Evolutionary conservation across 2,113 vertebrate species (phyloP).

Genomic region (Centropus bengalensis): DNA sequence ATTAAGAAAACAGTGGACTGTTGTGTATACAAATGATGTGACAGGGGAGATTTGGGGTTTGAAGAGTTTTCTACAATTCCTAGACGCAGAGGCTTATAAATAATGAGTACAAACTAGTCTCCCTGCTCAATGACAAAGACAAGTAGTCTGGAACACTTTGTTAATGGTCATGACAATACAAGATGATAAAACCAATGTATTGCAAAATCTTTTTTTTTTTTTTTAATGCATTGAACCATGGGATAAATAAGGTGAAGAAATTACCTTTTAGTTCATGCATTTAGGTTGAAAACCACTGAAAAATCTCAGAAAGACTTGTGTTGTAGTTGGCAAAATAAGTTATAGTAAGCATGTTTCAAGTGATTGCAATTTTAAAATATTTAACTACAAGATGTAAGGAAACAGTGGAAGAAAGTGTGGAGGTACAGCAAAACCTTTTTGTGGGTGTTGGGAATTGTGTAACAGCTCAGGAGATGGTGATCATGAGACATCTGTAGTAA

Average conservation of each 20-base stretch:
- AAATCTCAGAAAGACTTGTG: not conserved
- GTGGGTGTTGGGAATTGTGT: not conserved
- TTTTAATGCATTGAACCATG: not conserved
- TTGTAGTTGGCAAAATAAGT: not conserved
- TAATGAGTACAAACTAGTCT: not conserved
- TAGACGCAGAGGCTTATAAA: not conserved
- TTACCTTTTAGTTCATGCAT: not conserved
- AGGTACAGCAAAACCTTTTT: not conserved
- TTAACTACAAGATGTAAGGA: not conserved
- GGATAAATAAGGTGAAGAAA: not conserved
- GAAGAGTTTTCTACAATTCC: not conserved
- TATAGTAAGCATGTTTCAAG: not conserved
- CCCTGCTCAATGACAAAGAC: not conserved
- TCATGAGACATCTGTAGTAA: not conserved
- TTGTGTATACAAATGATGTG: not conserved
- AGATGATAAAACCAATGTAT: not conserved
- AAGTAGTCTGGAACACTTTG: not conserved
- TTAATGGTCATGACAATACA: not conserved
- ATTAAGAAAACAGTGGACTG: not conserved
- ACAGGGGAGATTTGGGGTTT: not conserved
- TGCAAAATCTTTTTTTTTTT: not conserved
- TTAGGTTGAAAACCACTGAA: not conserved
- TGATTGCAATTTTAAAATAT: not conserved
- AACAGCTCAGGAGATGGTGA: not conserved
- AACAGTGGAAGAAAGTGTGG: not conserved